A percentile compares a stretch with the other conserved stretches of the same genome.
Conservation (phyloP, 2,113 vertebrate genomes). For the Catharus minimus region DNA sequence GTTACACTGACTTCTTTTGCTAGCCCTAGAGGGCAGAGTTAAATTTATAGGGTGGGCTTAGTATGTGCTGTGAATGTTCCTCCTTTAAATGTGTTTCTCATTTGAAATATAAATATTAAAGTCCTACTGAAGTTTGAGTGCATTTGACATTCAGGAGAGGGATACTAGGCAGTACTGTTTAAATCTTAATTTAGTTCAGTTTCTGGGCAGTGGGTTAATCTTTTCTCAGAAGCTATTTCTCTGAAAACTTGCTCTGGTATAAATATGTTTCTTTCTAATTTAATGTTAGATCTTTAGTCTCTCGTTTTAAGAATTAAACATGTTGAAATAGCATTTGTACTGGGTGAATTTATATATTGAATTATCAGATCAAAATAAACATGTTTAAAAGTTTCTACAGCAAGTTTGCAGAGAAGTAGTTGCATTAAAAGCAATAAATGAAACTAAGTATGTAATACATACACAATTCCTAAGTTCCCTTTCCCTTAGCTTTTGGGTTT, state of each 20-base stretch:
- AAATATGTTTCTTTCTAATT: conserved; percentile 13
- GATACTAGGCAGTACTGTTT: not conserved
- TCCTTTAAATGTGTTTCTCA: conserved; percentile 48
- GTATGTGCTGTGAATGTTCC: not conserved
- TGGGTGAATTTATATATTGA: not conserved
- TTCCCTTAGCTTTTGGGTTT: not conserved
- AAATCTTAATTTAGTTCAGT: conserved; percentile 20
- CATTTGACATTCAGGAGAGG: conserved; percentile 10
- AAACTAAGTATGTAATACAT: not conserved
- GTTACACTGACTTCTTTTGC: not conserved
- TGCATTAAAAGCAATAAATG: not conserved
- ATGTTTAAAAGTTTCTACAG: not conserved
- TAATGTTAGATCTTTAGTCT: not conserved
- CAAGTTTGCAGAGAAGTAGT: not conserved
- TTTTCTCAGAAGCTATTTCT: conserved; percentile 8
- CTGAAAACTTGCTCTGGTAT: not conserved
- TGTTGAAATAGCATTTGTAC: not conserved
- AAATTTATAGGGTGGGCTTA: conserved; percentile 38
- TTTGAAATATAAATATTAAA: conserved; percentile 63
- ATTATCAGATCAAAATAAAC: not conserved
- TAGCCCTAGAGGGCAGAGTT: conserved; percentile 47
- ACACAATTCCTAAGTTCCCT: not conserved
- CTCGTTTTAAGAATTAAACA: not conserved
- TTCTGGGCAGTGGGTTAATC: not conserved
- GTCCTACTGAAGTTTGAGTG: not conserved